These are phyloP conservation scores for Anarrhichthys ocellatus DNA, from an alignment of 2,113 vertebrate genomes.

Conservation along the genomic window DNA sequence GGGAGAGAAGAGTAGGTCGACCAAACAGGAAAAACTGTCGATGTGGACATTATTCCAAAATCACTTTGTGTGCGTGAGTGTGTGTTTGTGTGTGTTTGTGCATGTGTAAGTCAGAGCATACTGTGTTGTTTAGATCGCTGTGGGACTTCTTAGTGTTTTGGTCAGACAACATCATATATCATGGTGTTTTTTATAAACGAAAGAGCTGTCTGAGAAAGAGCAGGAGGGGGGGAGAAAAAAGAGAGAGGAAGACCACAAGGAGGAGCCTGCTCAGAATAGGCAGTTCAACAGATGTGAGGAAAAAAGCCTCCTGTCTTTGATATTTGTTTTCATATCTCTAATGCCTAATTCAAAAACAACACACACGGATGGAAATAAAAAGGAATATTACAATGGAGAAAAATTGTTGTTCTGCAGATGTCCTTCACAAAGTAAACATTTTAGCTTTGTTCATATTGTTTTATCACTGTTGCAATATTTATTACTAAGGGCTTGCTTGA, in stretches of 20 bases:
- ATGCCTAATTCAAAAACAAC: background rate
- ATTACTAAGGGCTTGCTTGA: background rate
- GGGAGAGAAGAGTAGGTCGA: constrained; percentile 44
- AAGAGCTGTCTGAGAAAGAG: constrained; percentile 58
- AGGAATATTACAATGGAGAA: background rate
- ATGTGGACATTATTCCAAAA: constrained; percentile 70
- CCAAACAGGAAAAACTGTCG: constrained; percentile 68
- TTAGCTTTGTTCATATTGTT: constrained; percentile 2
- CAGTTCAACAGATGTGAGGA: background rate
- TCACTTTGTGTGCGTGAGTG: constrained; percentile 9
- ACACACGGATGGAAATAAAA: background rate
- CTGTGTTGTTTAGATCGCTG: constrained; percentile 43
- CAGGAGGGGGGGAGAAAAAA: background rate
- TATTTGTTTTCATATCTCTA: background rate
- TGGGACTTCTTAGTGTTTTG: constrained; percentile 66
- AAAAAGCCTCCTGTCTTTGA: background rate
- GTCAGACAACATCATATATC: constrained; percentile 65
- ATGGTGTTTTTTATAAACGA: constrained; percentile 54
- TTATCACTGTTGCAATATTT: background rate
- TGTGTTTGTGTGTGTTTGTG: constrained; percentile 13
- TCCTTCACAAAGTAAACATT: background rate
- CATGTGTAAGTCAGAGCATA: background rate
- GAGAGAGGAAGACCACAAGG: background rate
- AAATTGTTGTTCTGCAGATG: constrained; percentile 1
- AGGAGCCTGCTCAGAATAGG: background rate